phyloP scores from a whole-genome alignment of 2,797 vertebrate species.

The Sebastes cheni region DNA sequence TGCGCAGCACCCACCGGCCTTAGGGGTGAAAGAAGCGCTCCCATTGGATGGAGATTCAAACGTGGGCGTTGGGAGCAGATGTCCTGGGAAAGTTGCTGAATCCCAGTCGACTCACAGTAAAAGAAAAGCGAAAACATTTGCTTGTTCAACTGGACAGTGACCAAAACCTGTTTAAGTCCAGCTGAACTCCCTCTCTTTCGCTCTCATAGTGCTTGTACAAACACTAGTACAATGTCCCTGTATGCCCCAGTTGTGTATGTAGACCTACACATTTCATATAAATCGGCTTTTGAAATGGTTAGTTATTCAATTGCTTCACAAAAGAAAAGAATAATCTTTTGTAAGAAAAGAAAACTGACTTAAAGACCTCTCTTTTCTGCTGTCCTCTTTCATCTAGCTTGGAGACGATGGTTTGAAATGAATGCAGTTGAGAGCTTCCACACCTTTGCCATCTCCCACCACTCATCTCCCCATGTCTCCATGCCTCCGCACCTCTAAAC shows the following conservation, averaged over 20 bases:
- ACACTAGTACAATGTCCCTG: slow-evolving; percentile 46
- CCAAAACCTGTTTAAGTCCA: slow-evolving; percentile 81
- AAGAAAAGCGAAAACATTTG: slow-evolving; percentile 84
- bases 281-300: slow-evolving; percentile 1
- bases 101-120: slow-evolving; percentile 81
- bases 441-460: slow-evolving; percentile 48
- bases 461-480: slow-evolving; percentile 34
- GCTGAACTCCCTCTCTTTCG: slow-evolving; percentile 54
- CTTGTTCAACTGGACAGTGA: slow-evolving; percentile 81
- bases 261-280: slow-evolving; percentile 36
- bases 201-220: slow-evolving; percentile 48
- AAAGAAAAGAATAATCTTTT: slow-evolving; percentile 24
- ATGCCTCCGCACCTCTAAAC: slow-evolving; percentile 28
- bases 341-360: slow-evolving; percentile 19
- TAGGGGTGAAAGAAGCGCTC: slow-evolving; percentile 54
- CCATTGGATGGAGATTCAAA: slow-evolving; percentile 74
- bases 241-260: slow-evolving; percentile 17
- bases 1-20: slow-evolving; percentile 45
- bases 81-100: slow-evolving; percentile 88
- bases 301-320: neutral
- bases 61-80: slow-evolving; percentile 86
- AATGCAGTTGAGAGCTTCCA: slow-evolving; percentile 41
- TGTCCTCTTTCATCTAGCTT: slow-evolving; percentile 19
- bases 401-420: slow-evolving; percentile 39
- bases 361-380: slow-evolving; percentile 9